Evolutionary conservation across 2,888 invertebrate genomes (phyloP).

Genomic region (Leptopterna dolabrata): DNA sequence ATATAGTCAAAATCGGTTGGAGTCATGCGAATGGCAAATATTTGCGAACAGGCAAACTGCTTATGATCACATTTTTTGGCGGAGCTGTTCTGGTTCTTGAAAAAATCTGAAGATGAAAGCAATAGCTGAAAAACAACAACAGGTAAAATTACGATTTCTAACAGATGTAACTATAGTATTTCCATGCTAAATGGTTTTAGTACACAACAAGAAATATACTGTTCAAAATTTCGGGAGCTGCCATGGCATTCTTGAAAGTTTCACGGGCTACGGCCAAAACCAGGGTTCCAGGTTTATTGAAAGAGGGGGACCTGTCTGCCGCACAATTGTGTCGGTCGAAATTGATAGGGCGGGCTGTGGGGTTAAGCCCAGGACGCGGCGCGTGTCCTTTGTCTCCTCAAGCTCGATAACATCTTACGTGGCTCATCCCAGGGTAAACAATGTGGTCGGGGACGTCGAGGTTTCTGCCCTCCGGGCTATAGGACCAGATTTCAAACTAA

Average conservation of each 20-base stretch:
- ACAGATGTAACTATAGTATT: too few species aligned
- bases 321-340: slow-evolving; percentile 10
- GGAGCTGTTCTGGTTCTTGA: too few species aligned
- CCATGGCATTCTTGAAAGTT: not conserved
- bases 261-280: not conserved
- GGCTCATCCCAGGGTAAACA: not conserved
- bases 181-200: too few species aligned
- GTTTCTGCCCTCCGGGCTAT: not conserved
- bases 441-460: not conserved
- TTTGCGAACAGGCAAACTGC: too few species aligned
- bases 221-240: not conserved
- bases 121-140: too few species aligned
- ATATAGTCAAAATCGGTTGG: too few species aligned
- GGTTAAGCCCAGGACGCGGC: slow-evolving; percentile 8
- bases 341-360: slow-evolving; percentile 5
- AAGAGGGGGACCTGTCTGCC: not conserved
- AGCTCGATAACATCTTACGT: slow-evolving; percentile 14
- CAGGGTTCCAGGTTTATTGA: not conserved
- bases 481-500: too few species aligned
- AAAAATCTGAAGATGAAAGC: too few species aligned
- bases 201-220: too few species aligned
- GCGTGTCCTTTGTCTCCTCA: slow-evolving; percentile 32
- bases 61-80: too few species aligned
- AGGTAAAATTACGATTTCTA: too few species aligned
- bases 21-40: too few species aligned